A percentile compares a stretch with the other conserved stretches of the same genome.
phyloP scores from a whole-genome alignment of 2,888 invertebrate genomes.

The Biston stratarius region DNA sequence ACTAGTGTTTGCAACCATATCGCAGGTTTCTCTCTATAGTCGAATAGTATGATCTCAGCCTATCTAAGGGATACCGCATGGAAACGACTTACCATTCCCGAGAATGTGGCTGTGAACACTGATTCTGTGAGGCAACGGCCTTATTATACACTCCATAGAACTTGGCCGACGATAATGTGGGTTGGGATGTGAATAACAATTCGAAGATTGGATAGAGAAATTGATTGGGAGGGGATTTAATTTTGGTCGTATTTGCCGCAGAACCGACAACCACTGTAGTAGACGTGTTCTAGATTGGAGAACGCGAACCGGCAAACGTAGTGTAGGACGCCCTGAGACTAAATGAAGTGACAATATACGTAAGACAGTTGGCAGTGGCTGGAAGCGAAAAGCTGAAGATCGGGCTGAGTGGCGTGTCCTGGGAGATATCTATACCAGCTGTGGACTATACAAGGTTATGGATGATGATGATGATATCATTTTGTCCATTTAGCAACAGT shows the following conservation, averaged over 20 bases:
- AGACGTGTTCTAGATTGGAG: no score
- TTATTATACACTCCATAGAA: slow-evolving; percentile 18
- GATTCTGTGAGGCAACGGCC: slow-evolving; percentile 27
- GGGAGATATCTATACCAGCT: no score
- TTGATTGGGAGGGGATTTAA: slow-evolving; percentile 11
- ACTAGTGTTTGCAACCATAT: not conserved
- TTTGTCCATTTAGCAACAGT: not conserved
- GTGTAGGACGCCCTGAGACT: no score
- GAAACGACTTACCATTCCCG: slow-evolving; percentile 30
- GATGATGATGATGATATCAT: no score
- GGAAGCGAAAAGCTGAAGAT: no score
- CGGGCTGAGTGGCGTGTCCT: no score
- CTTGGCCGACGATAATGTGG: slow-evolving; percentile 10
- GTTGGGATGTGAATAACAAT: slow-evolving; percentile 18
- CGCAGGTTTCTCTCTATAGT: not conserved
- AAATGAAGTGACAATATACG: no score
- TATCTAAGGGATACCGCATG: slow-evolving; percentile 8
- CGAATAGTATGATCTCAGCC: slow-evolving; percentile 1
- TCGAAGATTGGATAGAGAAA: slow-evolving; percentile 11
- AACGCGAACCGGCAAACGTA: no score
- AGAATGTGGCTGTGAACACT: slow-evolving; percentile 21
- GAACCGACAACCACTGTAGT: no score
- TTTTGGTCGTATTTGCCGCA: no score
- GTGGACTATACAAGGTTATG: no score
- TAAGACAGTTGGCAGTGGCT: no score